These are phyloP conservation scores for Anguilla japonica DNA, from an alignment of 2,113 vertebrate genomes.

Conservation along the genomic window DNA sequence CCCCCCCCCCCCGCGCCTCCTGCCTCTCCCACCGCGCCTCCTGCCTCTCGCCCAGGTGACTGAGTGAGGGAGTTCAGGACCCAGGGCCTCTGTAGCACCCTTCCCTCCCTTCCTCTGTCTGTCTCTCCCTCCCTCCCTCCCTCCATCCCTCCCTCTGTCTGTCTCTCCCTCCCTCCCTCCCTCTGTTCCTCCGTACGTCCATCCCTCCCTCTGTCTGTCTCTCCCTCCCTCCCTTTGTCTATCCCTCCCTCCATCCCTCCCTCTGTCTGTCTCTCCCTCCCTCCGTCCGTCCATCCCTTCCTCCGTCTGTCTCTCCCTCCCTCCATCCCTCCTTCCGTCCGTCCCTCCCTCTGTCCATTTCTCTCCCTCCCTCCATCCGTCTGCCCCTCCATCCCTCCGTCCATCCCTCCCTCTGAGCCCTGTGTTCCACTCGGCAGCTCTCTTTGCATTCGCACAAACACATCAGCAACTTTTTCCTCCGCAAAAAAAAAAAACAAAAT, in stretches of 20 bases:
- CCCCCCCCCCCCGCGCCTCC: not conserved
- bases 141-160: no score
- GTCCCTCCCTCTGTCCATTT: no score
- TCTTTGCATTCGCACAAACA: not conserved
- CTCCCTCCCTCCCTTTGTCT: no score
- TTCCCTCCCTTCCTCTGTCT: not conserved
- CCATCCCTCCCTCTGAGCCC: not conserved
- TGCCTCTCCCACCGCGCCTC: constrained; percentile 22
- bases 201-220: not conserved
- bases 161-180: not conserved
- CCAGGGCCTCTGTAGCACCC: not conserved
- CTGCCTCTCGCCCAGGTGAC: constrained; percentile 25
- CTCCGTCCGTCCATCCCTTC: not conserved
- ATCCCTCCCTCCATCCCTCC: not conserved
- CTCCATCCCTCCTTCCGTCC: no score
- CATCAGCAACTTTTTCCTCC: not conserved
- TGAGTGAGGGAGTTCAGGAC: constrained; percentile 18
- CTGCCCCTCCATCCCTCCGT: no score
- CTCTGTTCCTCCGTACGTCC: not conserved
- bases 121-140: no score
- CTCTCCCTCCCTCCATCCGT: not conserved
- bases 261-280: not conserved
- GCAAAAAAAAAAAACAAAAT: not conserved
- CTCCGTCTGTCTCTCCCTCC: no score
- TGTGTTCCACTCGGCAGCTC: not conserved